Percentiles rank a stretch among this genome's conserved stretches.
These are phyloP conservation scores for Pachyramphus minor DNA, from an alignment of 2,113 vertebrate species.

Conservation along the genomic window DNA sequence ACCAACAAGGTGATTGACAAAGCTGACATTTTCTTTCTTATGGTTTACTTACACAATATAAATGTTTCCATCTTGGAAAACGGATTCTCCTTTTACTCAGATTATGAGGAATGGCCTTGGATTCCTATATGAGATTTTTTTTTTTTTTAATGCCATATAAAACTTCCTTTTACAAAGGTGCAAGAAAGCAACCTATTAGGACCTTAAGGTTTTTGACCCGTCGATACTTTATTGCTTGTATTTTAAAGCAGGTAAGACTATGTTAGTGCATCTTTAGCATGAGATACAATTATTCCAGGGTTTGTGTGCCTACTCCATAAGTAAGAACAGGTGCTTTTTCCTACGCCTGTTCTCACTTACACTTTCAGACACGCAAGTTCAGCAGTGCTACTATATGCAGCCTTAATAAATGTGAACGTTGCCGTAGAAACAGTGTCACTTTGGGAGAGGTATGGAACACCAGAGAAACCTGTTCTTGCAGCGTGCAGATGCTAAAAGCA, in stretches of 20 bases:
- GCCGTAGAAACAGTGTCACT: slow-evolving; percentile 36
- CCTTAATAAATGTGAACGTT: slow-evolving; percentile 39
- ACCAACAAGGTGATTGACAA: not conserved
- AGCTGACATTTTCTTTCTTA: not conserved
- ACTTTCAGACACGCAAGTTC: not conserved
- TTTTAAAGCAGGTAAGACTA: not conserved
- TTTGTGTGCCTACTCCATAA: not conserved
- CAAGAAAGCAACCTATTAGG: not conserved
- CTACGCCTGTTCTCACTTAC: slow-evolving; percentile 35
- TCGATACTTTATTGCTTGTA: not conserved
- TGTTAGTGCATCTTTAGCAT: not conserved
- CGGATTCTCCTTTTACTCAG: not conserved
- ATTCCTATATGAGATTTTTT: not conserved
- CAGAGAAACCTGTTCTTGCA: slow-evolving; percentile 18
- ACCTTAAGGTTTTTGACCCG: not conserved
- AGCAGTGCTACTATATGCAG: slow-evolving; percentile 13
- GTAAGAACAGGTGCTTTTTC: slow-evolving; percentile 17
- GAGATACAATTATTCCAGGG: not conserved
- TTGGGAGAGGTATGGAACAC: not conserved
- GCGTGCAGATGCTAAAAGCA: slow-evolving; percentile 46
- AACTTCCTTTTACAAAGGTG: not conserved
- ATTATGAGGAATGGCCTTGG: not conserved
- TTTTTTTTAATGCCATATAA: not conserved
- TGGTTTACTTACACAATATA: not conserved
- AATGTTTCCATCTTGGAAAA: not conserved